A percentile compares a stretch with the other conserved stretches of the same genome.
Evolutionary conservation across 1,140 invertebrate genomes (phyloP).

Genomic region (Planococcus citri): DNA sequence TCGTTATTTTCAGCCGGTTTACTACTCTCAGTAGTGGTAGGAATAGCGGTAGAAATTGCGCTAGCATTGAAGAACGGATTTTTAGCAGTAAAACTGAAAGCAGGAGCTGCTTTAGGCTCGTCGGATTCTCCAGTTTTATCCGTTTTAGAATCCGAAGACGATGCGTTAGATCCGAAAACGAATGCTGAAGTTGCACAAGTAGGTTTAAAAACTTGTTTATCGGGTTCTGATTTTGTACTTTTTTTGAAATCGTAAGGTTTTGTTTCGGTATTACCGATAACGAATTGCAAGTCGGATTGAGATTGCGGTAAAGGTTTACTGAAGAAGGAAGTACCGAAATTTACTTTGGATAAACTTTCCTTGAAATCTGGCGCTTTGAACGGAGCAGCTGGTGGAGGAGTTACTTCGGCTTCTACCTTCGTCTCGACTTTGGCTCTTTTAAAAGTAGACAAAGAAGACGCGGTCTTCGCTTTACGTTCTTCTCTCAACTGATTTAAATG

Average conservation of each 20-base stretch:
- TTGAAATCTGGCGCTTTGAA: conserved; percentile 13
- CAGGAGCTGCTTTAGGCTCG: background rate
- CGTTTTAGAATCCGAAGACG: background rate
- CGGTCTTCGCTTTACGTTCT: background rate
- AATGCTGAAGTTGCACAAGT: background rate
- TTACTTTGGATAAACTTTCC: background rate
- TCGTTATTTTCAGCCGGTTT: background rate
- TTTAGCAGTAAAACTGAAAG: background rate
- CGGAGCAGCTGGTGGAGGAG: background rate
- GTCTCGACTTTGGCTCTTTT: background rate
- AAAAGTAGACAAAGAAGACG: background rate
- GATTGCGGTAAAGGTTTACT: background rate
- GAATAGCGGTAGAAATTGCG: background rate
- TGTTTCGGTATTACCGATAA: background rate
- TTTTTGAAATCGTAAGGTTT: background rate
- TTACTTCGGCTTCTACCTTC: background rate
- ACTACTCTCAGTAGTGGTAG: background rate
- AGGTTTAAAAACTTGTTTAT: background rate
- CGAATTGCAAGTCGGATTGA: background rate
- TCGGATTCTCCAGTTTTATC: background rate
- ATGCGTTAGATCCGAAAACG: background rate
- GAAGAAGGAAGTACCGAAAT: background rate
- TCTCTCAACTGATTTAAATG: background rate
- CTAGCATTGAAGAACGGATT: background rate
- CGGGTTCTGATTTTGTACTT: background rate